Evolutionary conservation across 2,113 vertebrate species (phyloP).

Genomic region (Vidua macroura): DNA sequence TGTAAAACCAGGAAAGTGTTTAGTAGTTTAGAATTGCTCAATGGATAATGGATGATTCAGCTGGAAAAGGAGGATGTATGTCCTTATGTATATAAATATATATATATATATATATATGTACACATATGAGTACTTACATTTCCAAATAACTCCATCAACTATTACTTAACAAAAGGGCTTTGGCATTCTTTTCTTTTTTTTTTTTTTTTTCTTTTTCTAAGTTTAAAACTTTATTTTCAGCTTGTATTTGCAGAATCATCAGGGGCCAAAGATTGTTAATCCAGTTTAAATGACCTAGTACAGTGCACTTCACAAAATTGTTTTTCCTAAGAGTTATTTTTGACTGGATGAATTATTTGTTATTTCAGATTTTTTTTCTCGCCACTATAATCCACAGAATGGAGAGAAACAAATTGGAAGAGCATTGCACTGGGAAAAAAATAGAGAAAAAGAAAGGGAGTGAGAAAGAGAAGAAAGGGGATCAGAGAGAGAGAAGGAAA

Average conservation of each 20-base stretch:
- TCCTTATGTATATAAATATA: not conserved
- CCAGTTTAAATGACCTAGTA: not conserved
- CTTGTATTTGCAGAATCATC: not conserved
- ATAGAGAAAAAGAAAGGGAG: not conserved
- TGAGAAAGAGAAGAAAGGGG: fast-evolving
- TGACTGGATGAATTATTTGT: not conserved
- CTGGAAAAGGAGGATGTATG: not conserved
- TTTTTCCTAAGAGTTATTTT: not conserved
- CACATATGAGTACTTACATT: not conserved
- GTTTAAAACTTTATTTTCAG: not conserved
- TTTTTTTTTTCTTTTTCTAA: not conserved
- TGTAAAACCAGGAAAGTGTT: not conserved
- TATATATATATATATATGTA: not conserved
- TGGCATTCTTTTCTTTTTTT: not conserved
- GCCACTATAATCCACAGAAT: not conserved
- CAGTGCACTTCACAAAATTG: not conserved
- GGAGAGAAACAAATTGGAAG: not conserved
- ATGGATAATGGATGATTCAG: not conserved
- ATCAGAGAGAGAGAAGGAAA: too few species aligned
- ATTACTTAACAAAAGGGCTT: not conserved
- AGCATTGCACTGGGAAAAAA: not conserved
- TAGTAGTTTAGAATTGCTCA: not conserved
- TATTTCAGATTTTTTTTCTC: not conserved
- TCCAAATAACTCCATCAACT: not conserved
- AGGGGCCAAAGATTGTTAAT: not conserved